Evolutionary conservation across 64 coral and sea anemone species (phyloP).

Genomic region (Acropora tenuis): DNA sequence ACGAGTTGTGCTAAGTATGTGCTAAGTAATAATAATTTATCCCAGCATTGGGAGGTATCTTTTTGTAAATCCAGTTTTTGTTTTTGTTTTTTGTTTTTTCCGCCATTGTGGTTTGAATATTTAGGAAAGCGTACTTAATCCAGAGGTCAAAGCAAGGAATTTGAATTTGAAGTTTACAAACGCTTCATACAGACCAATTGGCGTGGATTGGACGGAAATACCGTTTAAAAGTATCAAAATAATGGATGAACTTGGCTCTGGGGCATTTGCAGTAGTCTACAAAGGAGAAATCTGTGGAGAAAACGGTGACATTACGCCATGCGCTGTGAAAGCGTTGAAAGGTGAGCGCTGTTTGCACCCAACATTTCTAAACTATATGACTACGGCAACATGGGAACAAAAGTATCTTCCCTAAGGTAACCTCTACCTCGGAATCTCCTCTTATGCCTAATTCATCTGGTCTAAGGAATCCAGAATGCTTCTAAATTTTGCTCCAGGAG

Average conservation of each 20-base stretch:
- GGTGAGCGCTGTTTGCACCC: not conserved
- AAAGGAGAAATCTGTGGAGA: constrained; percentile 58
- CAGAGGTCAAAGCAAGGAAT: not conserved
- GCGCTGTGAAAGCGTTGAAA: constrained; percentile 84
- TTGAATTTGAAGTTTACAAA: constrained; percentile 1
- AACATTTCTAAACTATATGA: too few relatives aligned
- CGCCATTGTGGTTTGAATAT: not conserved
- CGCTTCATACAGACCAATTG: not conserved
- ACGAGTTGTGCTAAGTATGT: too few relatives aligned
- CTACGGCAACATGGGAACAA: too few relatives aligned
- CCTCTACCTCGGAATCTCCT: too few relatives aligned
- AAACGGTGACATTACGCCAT: constrained; percentile 29
- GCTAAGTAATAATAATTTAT: too few relatives aligned
- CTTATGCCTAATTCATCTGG: too few relatives aligned
- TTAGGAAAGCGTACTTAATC: not conserved
- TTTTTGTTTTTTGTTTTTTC: not conserved
- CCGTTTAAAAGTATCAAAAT: constrained; percentile 50
- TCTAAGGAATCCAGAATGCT: too few relatives aligned
- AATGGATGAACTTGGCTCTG: constrained; percentile 68
- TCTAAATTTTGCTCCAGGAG: too few relatives aligned
- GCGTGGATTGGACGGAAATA: constrained; percentile 53
- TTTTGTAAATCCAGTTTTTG: too few relatives aligned
- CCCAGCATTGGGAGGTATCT: too few relatives aligned
- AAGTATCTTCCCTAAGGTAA: too few relatives aligned
- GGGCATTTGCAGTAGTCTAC: constrained; percentile 76